A percentile compares a stretch with the other conserved stretches of the same genome.
Conservation (phyloP, 2,797 vertebrate genomes). For the Pteronotus mesoamericanus region DNA sequence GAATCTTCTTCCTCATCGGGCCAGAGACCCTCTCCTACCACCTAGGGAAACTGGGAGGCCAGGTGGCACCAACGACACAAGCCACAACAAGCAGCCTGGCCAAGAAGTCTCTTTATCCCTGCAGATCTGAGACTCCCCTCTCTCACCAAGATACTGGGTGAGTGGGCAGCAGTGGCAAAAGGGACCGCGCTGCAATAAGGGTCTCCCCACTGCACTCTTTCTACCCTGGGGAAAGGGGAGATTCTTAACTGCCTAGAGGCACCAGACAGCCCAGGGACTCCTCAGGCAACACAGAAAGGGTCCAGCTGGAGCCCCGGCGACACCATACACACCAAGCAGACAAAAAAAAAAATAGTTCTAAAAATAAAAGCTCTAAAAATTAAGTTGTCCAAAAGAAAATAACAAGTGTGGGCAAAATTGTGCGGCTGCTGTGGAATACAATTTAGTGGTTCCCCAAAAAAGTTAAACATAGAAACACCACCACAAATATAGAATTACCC, state of each 20-base stretch:
- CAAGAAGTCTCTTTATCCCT: neutral
- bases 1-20: fast-evolving
- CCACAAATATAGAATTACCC: neutral
- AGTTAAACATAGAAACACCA: neutral
- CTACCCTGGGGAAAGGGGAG: neutral
- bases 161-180: neutral
- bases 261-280: neutral
- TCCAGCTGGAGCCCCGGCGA: neutral
- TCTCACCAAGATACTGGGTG: neutral
- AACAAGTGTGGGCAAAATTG: neutral
- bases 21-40: neutral
- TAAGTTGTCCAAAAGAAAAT: neutral
- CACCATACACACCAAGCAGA: neutral
- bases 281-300: neutral
- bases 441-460: neutral
- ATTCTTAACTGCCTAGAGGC: neutral
- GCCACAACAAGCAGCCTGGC: neutral
- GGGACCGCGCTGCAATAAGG: neutral
- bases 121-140: neutral
- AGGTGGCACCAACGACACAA: neutral
- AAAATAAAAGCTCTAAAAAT: neutral
- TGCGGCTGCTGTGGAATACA: neutral
- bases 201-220: neutral
- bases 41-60: neutral
- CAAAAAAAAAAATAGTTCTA: neutral